phyloP scores from a whole-genome alignment of 2,888 invertebrate genomes.

The Salpingus planirostris region DNA sequence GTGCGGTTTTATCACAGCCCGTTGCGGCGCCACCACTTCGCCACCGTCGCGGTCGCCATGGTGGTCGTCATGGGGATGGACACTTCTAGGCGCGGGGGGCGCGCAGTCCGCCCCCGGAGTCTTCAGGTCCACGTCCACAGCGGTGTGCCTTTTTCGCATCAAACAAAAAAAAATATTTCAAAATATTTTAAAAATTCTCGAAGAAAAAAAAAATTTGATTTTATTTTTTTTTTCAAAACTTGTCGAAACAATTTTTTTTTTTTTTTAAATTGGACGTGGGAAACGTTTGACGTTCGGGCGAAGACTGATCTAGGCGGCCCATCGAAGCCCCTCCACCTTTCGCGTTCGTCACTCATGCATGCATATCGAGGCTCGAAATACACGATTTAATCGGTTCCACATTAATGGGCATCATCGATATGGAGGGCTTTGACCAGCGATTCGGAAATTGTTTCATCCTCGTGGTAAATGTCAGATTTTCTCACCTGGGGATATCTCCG shows the following conservation, averaged over 20 bases:
- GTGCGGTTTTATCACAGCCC: too few relatives aligned
- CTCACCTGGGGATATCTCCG: constrained; percentile 41
- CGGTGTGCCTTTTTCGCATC: constrained; percentile 35
- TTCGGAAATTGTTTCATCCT: too few relatives aligned
- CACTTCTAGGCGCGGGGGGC: constrained; percentile 7
- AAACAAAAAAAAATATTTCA: constrained; percentile 1
- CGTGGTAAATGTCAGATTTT: too few relatives aligned
- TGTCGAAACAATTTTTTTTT: neutral
- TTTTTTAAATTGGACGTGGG: constrained; percentile 1
- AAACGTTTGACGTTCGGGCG: too few relatives aligned
- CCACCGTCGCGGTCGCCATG: constrained; percentile 11
- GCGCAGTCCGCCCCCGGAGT: constrained; percentile 19
- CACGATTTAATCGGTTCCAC: too few relatives aligned
- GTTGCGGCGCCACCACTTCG: too few relatives aligned
- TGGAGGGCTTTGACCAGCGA: too few relatives aligned
- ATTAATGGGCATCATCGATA: too few relatives aligned
- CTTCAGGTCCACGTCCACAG: constrained; percentile 43
- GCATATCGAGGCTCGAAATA: too few relatives aligned
- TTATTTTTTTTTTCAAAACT: neutral
- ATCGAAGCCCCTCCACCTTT: too few relatives aligned
- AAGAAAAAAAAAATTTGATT: neutral
- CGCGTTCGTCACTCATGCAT: too few relatives aligned
- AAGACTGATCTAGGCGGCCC: neutral
- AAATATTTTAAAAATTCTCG: neutral
- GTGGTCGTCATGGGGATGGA: constrained; percentile 11